These are phyloP conservation scores for Itoplectis maculator DNA, from an alignment of 2,888 invertebrate species.

Conservation along the genomic window DNA sequence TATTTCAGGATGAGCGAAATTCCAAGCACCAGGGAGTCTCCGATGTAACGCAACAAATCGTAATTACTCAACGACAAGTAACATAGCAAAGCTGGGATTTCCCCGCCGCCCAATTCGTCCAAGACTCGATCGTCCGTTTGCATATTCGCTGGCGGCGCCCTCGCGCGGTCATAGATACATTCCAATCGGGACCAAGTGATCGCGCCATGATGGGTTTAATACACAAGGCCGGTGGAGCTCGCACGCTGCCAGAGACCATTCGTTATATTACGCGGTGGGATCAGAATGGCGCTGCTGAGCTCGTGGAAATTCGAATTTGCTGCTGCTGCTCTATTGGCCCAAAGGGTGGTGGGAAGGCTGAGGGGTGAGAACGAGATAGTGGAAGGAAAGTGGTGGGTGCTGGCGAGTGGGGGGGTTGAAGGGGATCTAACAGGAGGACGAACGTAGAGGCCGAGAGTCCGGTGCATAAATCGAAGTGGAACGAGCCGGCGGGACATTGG, in stretches of 20 bases:
- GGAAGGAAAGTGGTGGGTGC: constrained; percentile 58
- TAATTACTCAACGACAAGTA: neutral
- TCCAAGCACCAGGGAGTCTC: neutral
- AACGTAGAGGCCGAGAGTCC: constrained; percentile 56
- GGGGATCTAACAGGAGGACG: constrained; percentile 41
- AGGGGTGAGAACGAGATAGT: constrained; percentile 48
- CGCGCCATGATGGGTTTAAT: constrained; percentile 42
- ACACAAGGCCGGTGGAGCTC: constrained; percentile 30
- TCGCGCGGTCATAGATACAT: neutral
- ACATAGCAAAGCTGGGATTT: neutral
- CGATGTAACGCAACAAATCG: neutral
- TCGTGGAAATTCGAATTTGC: constrained; percentile 65
- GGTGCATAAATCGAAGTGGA: constrained; percentile 63
- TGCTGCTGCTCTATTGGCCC: constrained; percentile 47
- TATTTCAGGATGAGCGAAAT: neutral
- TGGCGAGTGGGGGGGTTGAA: constrained; percentile 34
- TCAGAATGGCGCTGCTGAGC: constrained; percentile 58
- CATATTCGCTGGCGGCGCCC: neutral
- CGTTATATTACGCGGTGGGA: constrained; percentile 59
- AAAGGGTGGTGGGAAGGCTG: neutral
- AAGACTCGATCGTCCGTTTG: neutral
- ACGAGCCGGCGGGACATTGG: constrained; percentile 59
- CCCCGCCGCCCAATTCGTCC: neutral
- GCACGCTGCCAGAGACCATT: constrained; percentile 49
- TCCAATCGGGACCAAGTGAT: constrained; percentile 28